phyloP scores from a whole-genome alignment of 2,797 vertebrate genomes.

The Astyanax mexicanus region DNA sequence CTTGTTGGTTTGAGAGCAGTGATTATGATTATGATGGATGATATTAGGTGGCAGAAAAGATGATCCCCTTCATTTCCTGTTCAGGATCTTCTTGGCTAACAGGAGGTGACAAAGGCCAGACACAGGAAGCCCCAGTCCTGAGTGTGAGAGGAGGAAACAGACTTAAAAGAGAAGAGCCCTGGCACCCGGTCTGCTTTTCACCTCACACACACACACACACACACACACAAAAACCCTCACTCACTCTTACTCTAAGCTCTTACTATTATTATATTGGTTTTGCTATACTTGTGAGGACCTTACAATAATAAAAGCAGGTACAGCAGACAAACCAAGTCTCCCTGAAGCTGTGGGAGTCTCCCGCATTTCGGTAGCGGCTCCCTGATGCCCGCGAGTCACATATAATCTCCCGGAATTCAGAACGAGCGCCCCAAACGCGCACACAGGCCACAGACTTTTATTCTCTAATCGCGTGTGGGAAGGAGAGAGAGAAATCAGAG shows the following conservation, averaged over 20 bases:
- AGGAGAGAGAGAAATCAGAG: too few species aligned
- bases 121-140: constrained; percentile 56
- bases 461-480: too few species aligned
- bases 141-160: constrained; percentile 60
- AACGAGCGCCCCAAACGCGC: too few species aligned
- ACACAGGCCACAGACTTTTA: too few species aligned
- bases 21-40: constrained; percentile 45
- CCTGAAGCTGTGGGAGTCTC: too few species aligned
- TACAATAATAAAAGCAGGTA: too few species aligned
- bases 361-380: too few species aligned
- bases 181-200: constrained; percentile 48
- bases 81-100: constrained; percentile 53
- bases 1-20: constrained; percentile 15
- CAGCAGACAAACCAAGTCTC: too few species aligned
- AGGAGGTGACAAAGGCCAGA: constrained; percentile 61
- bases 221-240: not conserved
- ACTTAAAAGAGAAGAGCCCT: constrained; percentile 55
- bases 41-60: constrained; percentile 51
- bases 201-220: not conserved
- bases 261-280: not conserved
- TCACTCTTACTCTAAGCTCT: constrained; percentile 3
- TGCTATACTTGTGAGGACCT: too few species aligned
- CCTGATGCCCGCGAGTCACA: too few species aligned
- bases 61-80: constrained; percentile 59
- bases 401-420: too few species aligned